Base-by-base conservation (phyloP, 2,113 vertebrate genomes). In the Phaethornis superciliosus region DNA sequence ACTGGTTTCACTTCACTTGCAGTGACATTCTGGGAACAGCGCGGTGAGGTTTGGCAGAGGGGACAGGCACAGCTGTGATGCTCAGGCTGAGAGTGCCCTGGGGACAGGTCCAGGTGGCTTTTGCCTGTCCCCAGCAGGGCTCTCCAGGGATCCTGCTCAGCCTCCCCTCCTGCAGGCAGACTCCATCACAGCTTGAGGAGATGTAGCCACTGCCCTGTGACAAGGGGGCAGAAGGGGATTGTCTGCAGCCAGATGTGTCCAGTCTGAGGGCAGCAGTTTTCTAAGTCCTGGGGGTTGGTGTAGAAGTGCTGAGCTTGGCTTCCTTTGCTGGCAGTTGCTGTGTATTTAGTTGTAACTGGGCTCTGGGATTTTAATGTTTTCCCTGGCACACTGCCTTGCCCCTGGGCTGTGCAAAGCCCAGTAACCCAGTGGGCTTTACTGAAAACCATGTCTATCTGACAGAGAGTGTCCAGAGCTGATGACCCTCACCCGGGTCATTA, bases 221-320 rank as follows among this genome's bases (percentile, higher is more conserved):
- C 21, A 47, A 26, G 5, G 10, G 7, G 15, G 15, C 1, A 0
- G 59, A 54, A 49, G 7, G 16, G 23, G 72, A 40, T 37, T 27
- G n/a, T 0, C 0, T 30, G 30, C 22, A 44, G 30, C 21, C 47
- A 42, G 15, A 21, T 35, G 14, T 0, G 1, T n/a, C 11, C 21
- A 9, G 19, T 64, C 58, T 49, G 52, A 49, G 30, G 44, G 7
- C 63, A 77, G 30, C 55, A 7, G 20, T 33, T 70, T 26, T 49
- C 22, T 81, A 70, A 47, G 46, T 35, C 46, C 30, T 1, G 1
- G 6, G 6, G 7, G 15, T 23, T 89, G 51, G 37, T 42, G 28
- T 58, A 58, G 44, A 18, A 81, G 19, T 47, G 20, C 32, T 47
- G 74, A 74, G 23, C 37, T 67, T 59, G 56, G 11, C 55, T 24